Conservation (phyloP, 2,888 invertebrate genomes). For the Coelinius sp. region DNA sequence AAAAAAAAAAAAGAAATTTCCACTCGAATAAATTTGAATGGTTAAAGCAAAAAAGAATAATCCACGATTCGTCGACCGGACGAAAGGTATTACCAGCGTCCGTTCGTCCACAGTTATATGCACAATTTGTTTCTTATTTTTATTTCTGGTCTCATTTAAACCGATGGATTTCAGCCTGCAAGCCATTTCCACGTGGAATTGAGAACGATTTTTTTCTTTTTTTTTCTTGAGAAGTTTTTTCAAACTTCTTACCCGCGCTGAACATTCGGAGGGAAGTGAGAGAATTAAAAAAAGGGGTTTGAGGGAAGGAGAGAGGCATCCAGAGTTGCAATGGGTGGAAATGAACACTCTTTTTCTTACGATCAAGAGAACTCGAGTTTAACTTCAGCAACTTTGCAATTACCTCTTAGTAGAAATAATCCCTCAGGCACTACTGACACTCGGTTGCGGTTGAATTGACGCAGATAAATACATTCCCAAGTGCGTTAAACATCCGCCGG, state of each 20-base stretch:
- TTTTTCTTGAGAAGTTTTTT: constrained; percentile 19
- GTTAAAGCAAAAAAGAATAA: constrained; percentile 13
- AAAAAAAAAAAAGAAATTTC: no score
- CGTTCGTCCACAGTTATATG: constrained; percentile 9
- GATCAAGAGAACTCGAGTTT: not conserved
- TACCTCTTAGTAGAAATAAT: constrained; percentile 1
- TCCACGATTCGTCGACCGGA: constrained; percentile 19
- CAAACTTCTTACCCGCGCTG: not conserved
- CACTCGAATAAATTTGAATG: constrained; percentile 29
- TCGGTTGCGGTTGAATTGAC: constrained; percentile 14
- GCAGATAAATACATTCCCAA: constrained; percentile 16
- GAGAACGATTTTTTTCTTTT: constrained; percentile 8
- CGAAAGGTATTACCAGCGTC: constrained; percentile 32
- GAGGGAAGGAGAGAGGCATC: not conserved
- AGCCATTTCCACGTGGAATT: constrained; percentile 8
- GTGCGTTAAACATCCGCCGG: constrained; percentile 15
- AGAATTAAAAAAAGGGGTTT: not conserved
- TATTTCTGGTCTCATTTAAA: constrained; percentile 10
- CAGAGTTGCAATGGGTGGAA: no score
- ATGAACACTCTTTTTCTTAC: constrained; percentile 18
- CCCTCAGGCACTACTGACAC: constrained; percentile 15
- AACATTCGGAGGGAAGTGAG: not conserved
- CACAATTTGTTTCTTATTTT: not conserved
- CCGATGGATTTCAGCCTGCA: constrained; percentile 10
- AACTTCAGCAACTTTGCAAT: constrained; percentile 15